Evolutionary conservation across 2,888 invertebrate species (phyloP).

Genomic region (Agrotis segetum): DNA sequence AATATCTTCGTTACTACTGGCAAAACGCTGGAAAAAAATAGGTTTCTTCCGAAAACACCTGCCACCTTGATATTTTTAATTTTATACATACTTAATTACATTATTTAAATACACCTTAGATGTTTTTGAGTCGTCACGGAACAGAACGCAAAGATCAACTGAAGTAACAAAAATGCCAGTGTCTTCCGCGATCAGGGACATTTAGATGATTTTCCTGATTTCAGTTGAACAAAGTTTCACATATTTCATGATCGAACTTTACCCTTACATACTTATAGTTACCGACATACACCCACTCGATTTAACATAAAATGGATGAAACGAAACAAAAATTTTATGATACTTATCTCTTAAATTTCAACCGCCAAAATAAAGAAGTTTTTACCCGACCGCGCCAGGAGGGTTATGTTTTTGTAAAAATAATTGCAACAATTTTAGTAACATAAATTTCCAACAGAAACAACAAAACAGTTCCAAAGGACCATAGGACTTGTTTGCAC

Average conservation of each 20-base stretch:
- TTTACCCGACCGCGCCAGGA: too few relatives aligned
- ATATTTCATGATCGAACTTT: not conserved
- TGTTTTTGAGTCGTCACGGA: not conserved
- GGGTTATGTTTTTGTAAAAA: too few relatives aligned
- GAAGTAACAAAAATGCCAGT: too few relatives aligned
- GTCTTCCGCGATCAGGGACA: too few relatives aligned
- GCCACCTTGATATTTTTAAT: not conserved
- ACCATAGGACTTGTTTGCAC: not conserved
- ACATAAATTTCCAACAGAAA: not conserved
- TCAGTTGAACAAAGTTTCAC: slow-evolving; percentile 10
- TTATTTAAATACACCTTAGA: not conserved
- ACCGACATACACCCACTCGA: slow-evolving; percentile 4
- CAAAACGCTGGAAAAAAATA: too few relatives aligned
- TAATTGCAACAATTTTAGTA: not conserved
- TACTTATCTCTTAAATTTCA: not conserved
- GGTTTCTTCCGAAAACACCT: too few relatives aligned
- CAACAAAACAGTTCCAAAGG: not conserved
- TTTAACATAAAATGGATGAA: slow-evolving; percentile 17
- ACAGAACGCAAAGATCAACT: too few relatives aligned
- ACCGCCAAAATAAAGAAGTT: too few relatives aligned
- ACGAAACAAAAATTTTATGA: slow-evolving; percentile 8
- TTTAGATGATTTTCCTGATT: too few relatives aligned
- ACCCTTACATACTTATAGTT: not conserved
- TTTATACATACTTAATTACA: too few relatives aligned
- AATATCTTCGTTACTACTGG: too few relatives aligned